Base-by-base conservation (phyloP, 2,113 vertebrate genomes). In the Tragelaphus buxtoni region DNA sequence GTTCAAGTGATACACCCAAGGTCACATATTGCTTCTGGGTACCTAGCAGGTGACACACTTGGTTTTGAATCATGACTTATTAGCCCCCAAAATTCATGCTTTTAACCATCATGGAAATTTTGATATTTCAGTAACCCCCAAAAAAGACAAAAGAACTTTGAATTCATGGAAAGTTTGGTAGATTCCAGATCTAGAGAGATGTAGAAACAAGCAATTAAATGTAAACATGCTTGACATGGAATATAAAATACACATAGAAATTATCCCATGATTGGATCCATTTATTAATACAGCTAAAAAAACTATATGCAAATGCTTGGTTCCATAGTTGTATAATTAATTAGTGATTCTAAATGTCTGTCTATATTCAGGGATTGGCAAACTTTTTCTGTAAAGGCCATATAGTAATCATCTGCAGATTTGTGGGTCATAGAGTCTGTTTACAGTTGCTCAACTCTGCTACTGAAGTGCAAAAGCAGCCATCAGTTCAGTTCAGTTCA, bases 201-300 rank as follows among this genome's bases (percentile, higher is more conserved):
- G 72, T 93, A 16, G n/a, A 76, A 97, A 79, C 7, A n/a, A 88
- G 63, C 14, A 85, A 79, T 39, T 58, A 76, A 74, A 53, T 47
- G 2, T 55, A 56, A 85, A 53, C 28, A 42, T 22, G 4, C 2
- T 83, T 35, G 9, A 45, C 20, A 28, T 6, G 10, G 39, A 90
- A 82, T 79, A 53, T 49, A 14, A 95, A 88, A 49, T 69, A 4
- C 2, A 69, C 5, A 14, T 11, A 39, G 32, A 88, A n/a, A 20
- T 35, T 51, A 4, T 49, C 30, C 35, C 9, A 51, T 30, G 24
- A 51, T 20, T 90, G 49, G 28, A 63, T 77, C 20, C 1, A 9
- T 28, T 60, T 76, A 72, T 79, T 45, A 65, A 26, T 8, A n/a
- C 1, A 56, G 7, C 47, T 58, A 49, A 42, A 16, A 49, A 65